Conservation (phyloP, 2,113 vertebrate genomes). For the Gnathonemus echidnorhynchus region DNA sequence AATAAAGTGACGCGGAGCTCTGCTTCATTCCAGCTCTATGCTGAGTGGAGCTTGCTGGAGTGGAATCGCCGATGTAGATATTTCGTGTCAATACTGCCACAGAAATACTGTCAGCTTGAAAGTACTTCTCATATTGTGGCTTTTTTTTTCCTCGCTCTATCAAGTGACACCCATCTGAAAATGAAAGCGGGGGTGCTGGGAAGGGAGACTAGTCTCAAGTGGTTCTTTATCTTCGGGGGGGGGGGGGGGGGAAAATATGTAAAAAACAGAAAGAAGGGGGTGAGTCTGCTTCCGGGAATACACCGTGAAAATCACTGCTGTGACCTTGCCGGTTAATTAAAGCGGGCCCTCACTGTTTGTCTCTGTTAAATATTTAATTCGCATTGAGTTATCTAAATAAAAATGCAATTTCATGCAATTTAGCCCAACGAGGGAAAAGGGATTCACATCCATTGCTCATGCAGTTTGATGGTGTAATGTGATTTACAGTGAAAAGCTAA, state of each 20-base stretch:
- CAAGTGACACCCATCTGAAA: neutral
- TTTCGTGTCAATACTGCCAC: neutral
- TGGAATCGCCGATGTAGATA: neutral
- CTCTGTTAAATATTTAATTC: constrained; percentile 6
- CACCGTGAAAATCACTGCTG: neutral
- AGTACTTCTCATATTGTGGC: neutral
- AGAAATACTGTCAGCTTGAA: neutral
- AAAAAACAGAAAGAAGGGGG: neutral
- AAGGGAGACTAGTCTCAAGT: neutral
- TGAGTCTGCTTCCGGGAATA: neutral
- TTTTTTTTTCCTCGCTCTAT: neutral
- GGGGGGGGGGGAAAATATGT: no score
- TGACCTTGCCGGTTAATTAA: constrained; percentile 2
- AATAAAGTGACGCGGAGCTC: neutral
- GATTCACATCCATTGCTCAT: neutral
- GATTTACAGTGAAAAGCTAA: neutral
- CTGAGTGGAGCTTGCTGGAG: neutral
- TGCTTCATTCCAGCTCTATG: neutral
- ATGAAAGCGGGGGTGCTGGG: neutral
- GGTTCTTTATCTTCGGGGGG: neutral
- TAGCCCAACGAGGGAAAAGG: neutral
- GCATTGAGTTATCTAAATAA: neutral
- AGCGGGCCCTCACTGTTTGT: neutral
- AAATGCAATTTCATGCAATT: neutral
- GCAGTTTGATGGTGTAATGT: neutral